A percentile compares a stretch with the other conserved stretches of the same genome.
phyloP scores from a whole-genome alignment of 2,888 invertebrate genomes.

The Agrochola circellaris region DNA sequence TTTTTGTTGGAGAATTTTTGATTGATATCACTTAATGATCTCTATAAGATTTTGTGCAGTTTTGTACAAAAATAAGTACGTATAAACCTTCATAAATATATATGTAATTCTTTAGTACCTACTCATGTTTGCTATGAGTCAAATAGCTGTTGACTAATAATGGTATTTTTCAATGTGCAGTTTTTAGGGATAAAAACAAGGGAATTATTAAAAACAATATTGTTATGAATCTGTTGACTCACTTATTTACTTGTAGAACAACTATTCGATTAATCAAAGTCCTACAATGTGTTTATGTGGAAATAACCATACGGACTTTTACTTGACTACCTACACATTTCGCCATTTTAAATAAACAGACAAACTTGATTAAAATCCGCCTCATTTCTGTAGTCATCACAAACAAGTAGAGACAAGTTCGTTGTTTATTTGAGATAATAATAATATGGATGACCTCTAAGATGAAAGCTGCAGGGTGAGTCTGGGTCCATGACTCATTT shows the following conservation, averaged over 20 bases:
- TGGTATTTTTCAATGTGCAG: slow-evolving; percentile 36
- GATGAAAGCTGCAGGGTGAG: slow-evolving; percentile 70
- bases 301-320: background rate
- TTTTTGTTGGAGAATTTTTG: slow-evolving; percentile 57
- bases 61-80: background rate
- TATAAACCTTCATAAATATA: background rate
- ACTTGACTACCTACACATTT: background rate
- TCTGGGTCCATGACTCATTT: slow-evolving; percentile 62
- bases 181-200: slow-evolving; percentile 41
- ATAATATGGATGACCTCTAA: slow-evolving; percentile 70
- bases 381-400: slow-evolving; percentile 34
- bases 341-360: slow-evolving; percentile 8
- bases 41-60: slow-evolving; percentile 33
- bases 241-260: slow-evolving; percentile 30
- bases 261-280: background rate
- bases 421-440: slow-evolving; percentile 56
- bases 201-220: slow-evolving; percentile 13
- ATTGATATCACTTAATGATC: slow-evolving; percentile 41
- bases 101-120: background rate
- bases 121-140: slow-evolving; percentile 17
- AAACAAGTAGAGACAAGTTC: slow-evolving; percentile 59
- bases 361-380: slow-evolving; percentile 9
- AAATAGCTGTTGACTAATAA: slow-evolving; percentile 12
- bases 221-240: slow-evolving; percentile 39
- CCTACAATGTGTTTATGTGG: background rate